Evolutionary conservation across 2,797 vertebrate genomes (phyloP), one percentile per base, ranked within the genome.

Genomic region (Gallinago nigripennis): DNA sequence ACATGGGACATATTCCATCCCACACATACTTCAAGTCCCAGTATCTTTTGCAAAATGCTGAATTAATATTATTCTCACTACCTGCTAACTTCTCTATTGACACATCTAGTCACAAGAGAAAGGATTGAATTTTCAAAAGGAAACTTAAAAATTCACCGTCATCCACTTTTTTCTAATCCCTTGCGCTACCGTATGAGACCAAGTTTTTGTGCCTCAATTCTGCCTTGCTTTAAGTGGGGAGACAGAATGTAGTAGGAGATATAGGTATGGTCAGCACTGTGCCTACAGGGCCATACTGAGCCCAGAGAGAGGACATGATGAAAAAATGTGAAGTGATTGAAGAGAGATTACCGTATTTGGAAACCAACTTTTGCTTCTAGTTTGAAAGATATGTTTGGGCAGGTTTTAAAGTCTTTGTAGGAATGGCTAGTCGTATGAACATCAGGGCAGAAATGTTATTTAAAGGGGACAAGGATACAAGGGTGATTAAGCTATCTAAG

Each of bases 401-500:
- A 63, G 23, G 17, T 60, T 85, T 87, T 56, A 71, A 87, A 37
- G 16, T 46, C n/a, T 64, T 77, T 68, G 16, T 61, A 56, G 13
- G 9, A 82, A 75, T 25, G 12, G 0, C 16, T 60, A 60, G 14
- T 73, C 81, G 69, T 65, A 56, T 24, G 35, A 64, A 31, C 5
- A 12, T 39, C 21, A 45, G 15, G 24, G 9, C 6, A 75, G 24
- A 87, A 81, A 4, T 76, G 4, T 69, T 51, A 64, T 46, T 72
- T 69, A 88, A 69, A 91, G 16, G 6, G 30, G 12, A 71, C 66
- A 39, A 69, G 8, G 5, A 58, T 66, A 46, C 14, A 80, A 10
- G 8, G 28, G 46, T 0, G 0, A 75, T 45, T 57, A 75, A 6
- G 9, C 14, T 80, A 13, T 53, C 3, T 23, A 70, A 61, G 11